Evolutionary conservation across 2,888 invertebrate genomes (phyloP).

Genomic region (Prosopocoilus inquinatus): DNA sequence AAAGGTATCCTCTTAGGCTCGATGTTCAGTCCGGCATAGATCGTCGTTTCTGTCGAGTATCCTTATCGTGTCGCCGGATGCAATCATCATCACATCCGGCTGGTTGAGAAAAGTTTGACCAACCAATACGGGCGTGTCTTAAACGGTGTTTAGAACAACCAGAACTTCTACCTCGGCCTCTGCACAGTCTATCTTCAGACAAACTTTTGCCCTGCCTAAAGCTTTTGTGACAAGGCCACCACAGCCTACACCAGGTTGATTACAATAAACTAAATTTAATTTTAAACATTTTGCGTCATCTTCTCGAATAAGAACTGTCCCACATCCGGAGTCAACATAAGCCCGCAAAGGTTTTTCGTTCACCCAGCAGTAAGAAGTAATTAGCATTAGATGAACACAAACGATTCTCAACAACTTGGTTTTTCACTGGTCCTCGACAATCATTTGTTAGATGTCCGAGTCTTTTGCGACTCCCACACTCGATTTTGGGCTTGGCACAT

Average conservation of each 20-base stretch:
- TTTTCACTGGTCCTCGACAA: not conserved
- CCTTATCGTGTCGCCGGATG: conserved; percentile 3
- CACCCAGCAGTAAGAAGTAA: conserved; percentile 8
- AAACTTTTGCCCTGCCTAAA: conserved; percentile 3
- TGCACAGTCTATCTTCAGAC: conserved; percentile 11
- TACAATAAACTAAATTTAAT: not conserved
- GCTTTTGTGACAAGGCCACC: not conserved
- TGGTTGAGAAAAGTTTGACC: conserved; percentile 15
- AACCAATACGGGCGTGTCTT: conserved; percentile 15
- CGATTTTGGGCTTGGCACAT: not conserved
- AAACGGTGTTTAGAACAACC: conserved; percentile 5
- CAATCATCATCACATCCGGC: conserved; percentile 2
- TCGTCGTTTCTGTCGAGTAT: not conserved
- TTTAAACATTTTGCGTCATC: not conserved
- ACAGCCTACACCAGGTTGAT: not conserved
- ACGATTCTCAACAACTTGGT: conserved; percentile 3
- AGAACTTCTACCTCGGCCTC: conserved; percentile 8
- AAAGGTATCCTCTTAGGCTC: conserved; percentile 2
- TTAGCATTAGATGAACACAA: not conserved
- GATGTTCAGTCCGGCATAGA: not conserved
- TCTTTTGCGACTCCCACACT: not conserved
- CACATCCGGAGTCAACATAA: conserved; percentile 14
- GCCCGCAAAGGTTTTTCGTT: conserved; percentile 1
- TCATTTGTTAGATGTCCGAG: not conserved
- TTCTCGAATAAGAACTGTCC: conserved; percentile 9